phyloP scores from a whole-genome alignment of 2,797 vertebrate species.

The Acrossocheilus fasciatus region DNA sequence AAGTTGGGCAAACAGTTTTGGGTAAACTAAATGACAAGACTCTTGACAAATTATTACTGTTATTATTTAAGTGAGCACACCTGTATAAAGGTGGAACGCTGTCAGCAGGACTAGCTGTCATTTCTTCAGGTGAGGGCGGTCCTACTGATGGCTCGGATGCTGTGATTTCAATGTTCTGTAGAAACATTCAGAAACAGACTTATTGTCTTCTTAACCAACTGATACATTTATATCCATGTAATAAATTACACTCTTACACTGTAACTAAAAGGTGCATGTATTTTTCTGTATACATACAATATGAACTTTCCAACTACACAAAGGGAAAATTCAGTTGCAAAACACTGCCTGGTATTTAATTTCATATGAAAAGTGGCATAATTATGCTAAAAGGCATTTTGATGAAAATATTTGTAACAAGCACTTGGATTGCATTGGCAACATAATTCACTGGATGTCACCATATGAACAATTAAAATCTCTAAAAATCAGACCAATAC shows the following conservation, averaged over 20 bases:
- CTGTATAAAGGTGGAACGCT: constrained; percentile 63
- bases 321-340: not conserved
- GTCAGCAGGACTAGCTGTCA: constrained; percentile 38
- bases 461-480: not conserved
- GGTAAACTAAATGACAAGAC: not conserved
- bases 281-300: not conserved
- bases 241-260: not conserved
- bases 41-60: not conserved
- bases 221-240: not conserved
- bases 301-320: not conserved
- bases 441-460: not conserved
- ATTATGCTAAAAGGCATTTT: constrained; percentile 6
- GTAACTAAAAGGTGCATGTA: not conserved
- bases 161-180: constrained; percentile 68
- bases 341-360: not conserved
- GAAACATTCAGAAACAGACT: not conserved
- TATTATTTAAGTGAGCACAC: constrained; percentile 29
- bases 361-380: constrained; percentile 6
- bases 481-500: constrained; percentile 64
- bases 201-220: not conserved
- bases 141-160: constrained; percentile 63
- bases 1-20: not conserved
- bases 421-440: not conserved
- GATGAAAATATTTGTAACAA: not conserved
- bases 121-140: constrained; percentile 61